Conservation (phyloP, 1,140 invertebrate species). For the Bombus breviceps region DNA sequence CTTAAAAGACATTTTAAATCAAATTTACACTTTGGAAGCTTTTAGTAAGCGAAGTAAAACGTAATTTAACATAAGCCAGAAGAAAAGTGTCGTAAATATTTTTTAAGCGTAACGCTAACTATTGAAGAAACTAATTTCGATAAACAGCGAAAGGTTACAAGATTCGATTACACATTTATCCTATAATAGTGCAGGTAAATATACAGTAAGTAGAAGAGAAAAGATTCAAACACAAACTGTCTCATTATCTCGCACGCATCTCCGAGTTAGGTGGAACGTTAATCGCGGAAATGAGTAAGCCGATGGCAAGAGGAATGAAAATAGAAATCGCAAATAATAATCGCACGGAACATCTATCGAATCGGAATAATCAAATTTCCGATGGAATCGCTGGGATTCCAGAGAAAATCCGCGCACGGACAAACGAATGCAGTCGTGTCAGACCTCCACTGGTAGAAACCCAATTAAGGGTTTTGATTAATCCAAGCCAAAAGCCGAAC, state of each 20-base stretch:
- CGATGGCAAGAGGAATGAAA: background rate
- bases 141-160: background rate
- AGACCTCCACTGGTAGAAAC: conserved; percentile 56
- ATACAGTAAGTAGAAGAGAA: background rate
- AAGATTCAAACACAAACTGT: background rate
- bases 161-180: background rate
- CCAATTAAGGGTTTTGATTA: conserved; percentile 70
- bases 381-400: background rate
- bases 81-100: no score
- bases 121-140: background rate
- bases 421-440: conserved; percentile 41
- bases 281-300: background rate
- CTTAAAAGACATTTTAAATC: no score
- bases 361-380: conserved; percentile 26
- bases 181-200: no score
- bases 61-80: no score
- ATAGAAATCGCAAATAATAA: no score
- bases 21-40: no score
- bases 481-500: conserved; percentile 53
- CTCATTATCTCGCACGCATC: background rate
- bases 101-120: no score
- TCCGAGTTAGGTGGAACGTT: no score
- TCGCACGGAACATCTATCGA: background rate
- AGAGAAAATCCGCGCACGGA: conserved; percentile 23
- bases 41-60: no score